These are phyloP conservation scores for Calosoma granatense DNA, from an alignment of 1,140 invertebrate genomes.

Conservation along the genomic window DNA sequence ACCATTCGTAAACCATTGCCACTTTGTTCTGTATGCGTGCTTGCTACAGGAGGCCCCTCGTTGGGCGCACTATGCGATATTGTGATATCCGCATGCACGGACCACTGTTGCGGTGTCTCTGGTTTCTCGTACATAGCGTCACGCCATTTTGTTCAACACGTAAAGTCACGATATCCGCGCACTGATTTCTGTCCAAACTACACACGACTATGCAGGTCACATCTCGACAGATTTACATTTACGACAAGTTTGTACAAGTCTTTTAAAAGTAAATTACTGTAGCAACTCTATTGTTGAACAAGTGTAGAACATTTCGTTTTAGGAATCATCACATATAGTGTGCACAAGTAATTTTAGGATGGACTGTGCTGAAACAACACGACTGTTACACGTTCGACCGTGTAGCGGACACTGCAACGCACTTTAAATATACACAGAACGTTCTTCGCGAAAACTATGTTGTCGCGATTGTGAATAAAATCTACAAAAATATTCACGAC, in stretches of 20 bases:
- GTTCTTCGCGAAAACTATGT: not conserved
- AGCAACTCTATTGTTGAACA: too few species aligned
- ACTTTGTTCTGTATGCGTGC: conserved; percentile 27
- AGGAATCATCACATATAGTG: not conserved
- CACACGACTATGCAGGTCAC: not conserved
- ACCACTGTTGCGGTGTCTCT: conserved; percentile 39
- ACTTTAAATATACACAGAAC: too few species aligned
- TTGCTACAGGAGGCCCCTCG: conserved; percentile 19
- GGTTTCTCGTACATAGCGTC: conserved; percentile 8
- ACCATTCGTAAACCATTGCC: conserved; percentile 40
- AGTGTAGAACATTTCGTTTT: not conserved
- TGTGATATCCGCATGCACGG: conserved; percentile 49
- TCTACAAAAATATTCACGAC: not conserved
- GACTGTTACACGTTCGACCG: not conserved
- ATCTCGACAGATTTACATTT: not conserved
- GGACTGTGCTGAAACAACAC: not conserved
- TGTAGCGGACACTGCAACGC: not conserved
- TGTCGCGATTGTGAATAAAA: not conserved
- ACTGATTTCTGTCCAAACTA: too few species aligned
- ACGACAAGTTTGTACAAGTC: not conserved
- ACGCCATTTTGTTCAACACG: not conserved
- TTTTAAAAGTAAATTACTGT: not conserved
- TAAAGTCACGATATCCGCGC: too few species aligned
- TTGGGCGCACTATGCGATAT: conserved; percentile 33
- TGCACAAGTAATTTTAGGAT: not conserved